These are phyloP conservation scores for Scaptodrosophila lebanonensis DNA, from an alignment of 1,140 invertebrate genomes.

Conservation along the genomic window DNA sequence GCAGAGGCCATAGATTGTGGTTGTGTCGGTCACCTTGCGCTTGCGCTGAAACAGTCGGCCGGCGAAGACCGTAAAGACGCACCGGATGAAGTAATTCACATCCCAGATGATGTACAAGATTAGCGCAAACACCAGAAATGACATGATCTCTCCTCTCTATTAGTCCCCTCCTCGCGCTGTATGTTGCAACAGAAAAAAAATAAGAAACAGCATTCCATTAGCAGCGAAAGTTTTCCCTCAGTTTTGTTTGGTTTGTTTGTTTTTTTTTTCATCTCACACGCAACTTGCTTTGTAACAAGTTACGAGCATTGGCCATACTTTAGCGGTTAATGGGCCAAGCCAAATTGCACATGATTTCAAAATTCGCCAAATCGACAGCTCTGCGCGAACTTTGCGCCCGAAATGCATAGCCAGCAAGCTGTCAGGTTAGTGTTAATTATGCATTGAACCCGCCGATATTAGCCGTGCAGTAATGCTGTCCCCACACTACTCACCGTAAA, in stretches of 20 bases:
- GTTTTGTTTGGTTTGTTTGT: too few relatives aligned
- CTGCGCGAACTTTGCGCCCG: too few relatives aligned
- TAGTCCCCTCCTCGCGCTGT: too few relatives aligned
- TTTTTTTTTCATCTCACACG: too few relatives aligned
- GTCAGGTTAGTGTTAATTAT: conserved; percentile 36
- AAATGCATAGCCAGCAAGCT: too few relatives aligned
- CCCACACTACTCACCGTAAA: too few relatives aligned
- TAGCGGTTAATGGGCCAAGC: too few relatives aligned
- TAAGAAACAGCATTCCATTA: conserved; percentile 26
- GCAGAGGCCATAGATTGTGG: conserved; percentile 86
- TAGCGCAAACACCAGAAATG: conserved; percentile 76
- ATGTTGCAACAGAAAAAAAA: conserved; percentile 1
- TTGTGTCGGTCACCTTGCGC: conserved; percentile 82
- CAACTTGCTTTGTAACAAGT: too few relatives aligned
- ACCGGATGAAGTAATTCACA: conserved; percentile 86
- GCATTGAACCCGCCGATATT: conserved; percentile 37
- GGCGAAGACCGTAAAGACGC: conserved; percentile 81
- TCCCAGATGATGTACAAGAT: conserved; percentile 86
- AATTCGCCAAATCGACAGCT: too few relatives aligned
- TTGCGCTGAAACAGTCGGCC: conserved; percentile 83
- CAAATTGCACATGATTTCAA: too few relatives aligned
- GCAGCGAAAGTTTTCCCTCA: conserved; percentile 40
- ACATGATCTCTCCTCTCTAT: conserved; percentile 46
- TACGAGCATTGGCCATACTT: too few relatives aligned
- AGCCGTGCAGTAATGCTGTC: too few relatives aligned